Conservation (phyloP, 2,797 vertebrate species). For the Tiaroga cobitis region DNA sequence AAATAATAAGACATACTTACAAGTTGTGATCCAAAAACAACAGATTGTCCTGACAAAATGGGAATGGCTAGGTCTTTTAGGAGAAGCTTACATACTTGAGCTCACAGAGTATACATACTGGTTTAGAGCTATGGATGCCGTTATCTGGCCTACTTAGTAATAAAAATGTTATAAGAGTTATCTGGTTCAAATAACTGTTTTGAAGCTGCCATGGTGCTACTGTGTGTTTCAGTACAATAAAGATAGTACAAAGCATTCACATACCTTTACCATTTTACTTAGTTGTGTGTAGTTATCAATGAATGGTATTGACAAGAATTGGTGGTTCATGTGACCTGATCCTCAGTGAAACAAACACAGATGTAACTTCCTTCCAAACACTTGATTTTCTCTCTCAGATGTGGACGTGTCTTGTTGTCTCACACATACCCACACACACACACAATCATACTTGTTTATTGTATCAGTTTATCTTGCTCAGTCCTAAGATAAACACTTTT, state of each 20-base stretch:
- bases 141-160: not conserved
- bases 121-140: not conserved
- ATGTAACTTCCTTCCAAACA: not conserved
- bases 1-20: too few species aligned
- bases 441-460: not conserved
- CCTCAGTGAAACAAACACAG: not conserved
- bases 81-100: too few species aligned
- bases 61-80: too few species aligned
- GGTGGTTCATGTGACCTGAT: not conserved
- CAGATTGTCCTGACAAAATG: too few species aligned
- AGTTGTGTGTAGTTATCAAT: not conserved
- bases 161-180: not conserved
- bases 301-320: not conserved
- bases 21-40: too few species aligned
- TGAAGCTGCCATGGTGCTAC: not conserved
- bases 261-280: not conserved
- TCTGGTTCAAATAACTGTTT: not conserved
- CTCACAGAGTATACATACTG: not conserved
- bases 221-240: not conserved
- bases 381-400: not conserved
- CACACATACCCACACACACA: not conserved
- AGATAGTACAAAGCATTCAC: not conserved
- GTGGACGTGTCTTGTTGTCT: not conserved
- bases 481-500: constrained; percentile 10
- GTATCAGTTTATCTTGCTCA: not conserved